Evolutionary conservation across 2,797 vertebrate species (phyloP).

Genomic region (Podargus strigoides): DNA sequence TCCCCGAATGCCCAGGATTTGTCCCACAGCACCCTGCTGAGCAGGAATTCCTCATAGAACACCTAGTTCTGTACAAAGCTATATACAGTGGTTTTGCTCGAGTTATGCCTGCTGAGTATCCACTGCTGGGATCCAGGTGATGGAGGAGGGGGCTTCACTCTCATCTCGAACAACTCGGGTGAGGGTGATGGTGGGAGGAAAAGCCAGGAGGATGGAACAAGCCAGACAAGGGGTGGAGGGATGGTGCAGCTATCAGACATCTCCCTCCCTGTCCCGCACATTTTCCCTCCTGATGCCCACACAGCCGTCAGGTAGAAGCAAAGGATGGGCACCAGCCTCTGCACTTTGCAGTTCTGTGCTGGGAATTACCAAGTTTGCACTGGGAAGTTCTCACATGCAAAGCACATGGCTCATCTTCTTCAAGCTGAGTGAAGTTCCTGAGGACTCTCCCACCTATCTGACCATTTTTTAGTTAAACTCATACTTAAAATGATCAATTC

Average conservation of each 20-base stretch:
- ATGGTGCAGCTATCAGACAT: not conserved
- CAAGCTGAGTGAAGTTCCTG: fast-evolving
- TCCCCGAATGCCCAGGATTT: not conserved
- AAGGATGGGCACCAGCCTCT: fast-evolving
- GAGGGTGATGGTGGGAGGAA: not conserved
- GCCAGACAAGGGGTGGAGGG: no score
- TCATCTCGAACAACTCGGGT: fast-evolving
- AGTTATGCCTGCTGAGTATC: not conserved
- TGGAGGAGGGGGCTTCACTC: not conserved
- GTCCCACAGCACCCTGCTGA: not conserved
- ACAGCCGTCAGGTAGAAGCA: fast-evolving
- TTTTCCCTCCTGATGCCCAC: not conserved
- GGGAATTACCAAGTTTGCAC: fast-evolving
- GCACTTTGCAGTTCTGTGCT: not conserved
- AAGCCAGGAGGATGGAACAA: fast-evolving
- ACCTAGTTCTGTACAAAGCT: fast-evolving
- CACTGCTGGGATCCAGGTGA: fast-evolving
- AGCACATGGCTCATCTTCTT: not conserved
- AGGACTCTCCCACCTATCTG: not conserved
- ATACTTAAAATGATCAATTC: not conserved
- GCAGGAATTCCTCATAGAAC: not conserved
- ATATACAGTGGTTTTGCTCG: fast-evolving
- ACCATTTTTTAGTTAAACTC: not conserved
- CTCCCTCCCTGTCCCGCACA: not conserved
- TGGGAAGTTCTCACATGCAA: not conserved